Percentiles rank a stretch among this genome's conserved stretches.
Evolutionary conservation across 2,113 vertebrate genomes (phyloP).

Genomic region (Melierax canorus): DNA sequence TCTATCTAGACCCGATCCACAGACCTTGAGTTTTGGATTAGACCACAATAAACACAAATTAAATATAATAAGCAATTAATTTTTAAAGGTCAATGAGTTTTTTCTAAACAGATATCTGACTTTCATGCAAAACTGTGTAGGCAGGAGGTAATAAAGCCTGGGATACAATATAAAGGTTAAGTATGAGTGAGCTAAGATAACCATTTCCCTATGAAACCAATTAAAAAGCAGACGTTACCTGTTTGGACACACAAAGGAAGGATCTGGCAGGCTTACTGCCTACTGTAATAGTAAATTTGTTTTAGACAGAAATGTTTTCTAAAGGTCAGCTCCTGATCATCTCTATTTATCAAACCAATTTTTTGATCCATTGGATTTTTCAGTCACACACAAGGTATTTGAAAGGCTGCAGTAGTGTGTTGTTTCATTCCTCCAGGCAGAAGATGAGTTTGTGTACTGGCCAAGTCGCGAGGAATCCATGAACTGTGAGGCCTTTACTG

Average conservation of each 20-base stretch:
- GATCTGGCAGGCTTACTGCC: background rate
- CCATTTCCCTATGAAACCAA: slow-evolving; percentile 51
- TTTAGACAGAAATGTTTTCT: background rate
- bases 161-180: slow-evolving; percentile 8
- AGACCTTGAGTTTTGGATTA: background rate
- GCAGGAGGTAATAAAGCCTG: background rate
- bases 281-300: background rate
- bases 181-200: background rate
- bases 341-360: slow-evolving; percentile 18
- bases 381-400: background rate
- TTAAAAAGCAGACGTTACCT: slow-evolving; percentile 33
- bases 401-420: background rate
- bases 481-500: slow-evolving; percentile 98
- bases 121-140: background rate
- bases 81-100: background rate
- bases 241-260: background rate
- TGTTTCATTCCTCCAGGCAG: slow-evolving; percentile 78
- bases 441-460: slow-evolving; percentile 99
- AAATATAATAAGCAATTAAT: background rate
- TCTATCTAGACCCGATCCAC: background rate
- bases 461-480: slow-evolving; percentile 97
- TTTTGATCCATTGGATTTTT: slow-evolving; percentile 56
- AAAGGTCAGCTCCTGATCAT: slow-evolving; percentile 14
- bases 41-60: background rate
- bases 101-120: background rate